Base-by-base conservation (phyloP, 2,888 invertebrate species). In the Cybosia mesomella region DNA sequence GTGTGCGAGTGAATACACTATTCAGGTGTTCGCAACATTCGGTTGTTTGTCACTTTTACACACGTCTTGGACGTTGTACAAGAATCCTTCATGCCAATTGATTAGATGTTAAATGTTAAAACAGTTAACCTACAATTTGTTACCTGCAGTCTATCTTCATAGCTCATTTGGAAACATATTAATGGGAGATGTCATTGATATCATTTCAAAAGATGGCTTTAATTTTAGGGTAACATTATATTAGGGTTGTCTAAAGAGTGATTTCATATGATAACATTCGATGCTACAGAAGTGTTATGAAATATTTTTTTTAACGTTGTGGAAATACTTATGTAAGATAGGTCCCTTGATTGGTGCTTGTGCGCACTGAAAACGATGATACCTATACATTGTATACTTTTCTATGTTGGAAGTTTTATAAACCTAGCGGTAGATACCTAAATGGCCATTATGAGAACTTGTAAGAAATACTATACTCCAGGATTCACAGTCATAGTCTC, bases 11-110 rank as follows among this genome's bases (percentile, higher is more conserved):
- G 60, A 70, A 70, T 64, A 77, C 68, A 43, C 9, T 43, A 49
- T 28, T 18, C 58, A 81, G 71, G 59, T 64, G 77, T 82, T 78
- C 65, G 77, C 79, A 86, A 86, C 87, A 83, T 83, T 83, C 76
- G 73, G 63, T 66, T 71, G 68, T 67, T 74, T 74, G 61, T 64
- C 67, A 49, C 54, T 49, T 4, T 0, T 58, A 24, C 32, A 55
- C 10, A 54, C 53, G 49, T 21, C 34, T 66, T 68, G 61, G 63
- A 68, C 66, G 32, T 36, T 54, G 32, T 53, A 66, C 63, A 67
- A 60, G 57, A 70, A 70, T 67, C 39, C 59, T 54, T 54, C 65
- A 53, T 53, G 58, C 36, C 49, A 53, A 68, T 60, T 64, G 58
- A 64, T 64, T 60, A 15, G 8, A 18, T 32, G 49, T 49, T 24